Percentiles rank a stretch among this genome's conserved stretches.
phyloP scores from a whole-genome alignment of 2,888 invertebrate species.

The Masnerella sp. region DNA sequence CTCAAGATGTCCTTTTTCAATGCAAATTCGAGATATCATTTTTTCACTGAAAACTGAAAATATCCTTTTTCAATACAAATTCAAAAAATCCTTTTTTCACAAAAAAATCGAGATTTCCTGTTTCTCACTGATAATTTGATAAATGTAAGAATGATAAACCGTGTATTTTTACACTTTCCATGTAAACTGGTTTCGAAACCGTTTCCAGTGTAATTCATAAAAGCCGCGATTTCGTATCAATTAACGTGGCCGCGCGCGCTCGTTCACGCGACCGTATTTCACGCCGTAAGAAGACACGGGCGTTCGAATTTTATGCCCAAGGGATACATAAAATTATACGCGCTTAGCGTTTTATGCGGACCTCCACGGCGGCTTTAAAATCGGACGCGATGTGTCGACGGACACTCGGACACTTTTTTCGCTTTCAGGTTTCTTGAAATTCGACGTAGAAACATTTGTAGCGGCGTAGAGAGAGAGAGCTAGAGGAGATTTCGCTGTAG shows the following conservation, averaged over 20 bases:
- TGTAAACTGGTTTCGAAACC: not conserved
- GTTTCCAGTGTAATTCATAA: not conserved
- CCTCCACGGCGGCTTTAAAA: conserved; percentile 3
- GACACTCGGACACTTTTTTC: not conserved
- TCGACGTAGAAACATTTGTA: not conserved
- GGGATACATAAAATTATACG: conserved; percentile 28
- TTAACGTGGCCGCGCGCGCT: conserved; percentile 23
- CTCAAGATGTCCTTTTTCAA: no score
- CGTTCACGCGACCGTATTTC: conserved; percentile 22
- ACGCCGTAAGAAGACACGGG: conserved; percentile 1
- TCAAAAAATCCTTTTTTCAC: no score
- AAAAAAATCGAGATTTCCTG: no score
- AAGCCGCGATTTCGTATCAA: conserved; percentile 40
- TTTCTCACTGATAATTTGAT: no score
- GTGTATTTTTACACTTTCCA: not conserved
- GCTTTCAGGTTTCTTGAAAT: not conserved
- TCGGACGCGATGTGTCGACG: not conserved
- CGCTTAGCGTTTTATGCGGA: conserved; percentile 17
- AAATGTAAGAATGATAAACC: no score
- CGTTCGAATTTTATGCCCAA: conserved; percentile 21
- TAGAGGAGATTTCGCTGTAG: conserved; percentile 1
- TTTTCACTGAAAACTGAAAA: no score
- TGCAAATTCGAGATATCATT: no score
- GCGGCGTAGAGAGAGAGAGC: not conserved
- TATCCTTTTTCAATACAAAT: no score